Conservation (phyloP, 2,888 invertebrate genomes). For the Erebia epiphron region DNA sequence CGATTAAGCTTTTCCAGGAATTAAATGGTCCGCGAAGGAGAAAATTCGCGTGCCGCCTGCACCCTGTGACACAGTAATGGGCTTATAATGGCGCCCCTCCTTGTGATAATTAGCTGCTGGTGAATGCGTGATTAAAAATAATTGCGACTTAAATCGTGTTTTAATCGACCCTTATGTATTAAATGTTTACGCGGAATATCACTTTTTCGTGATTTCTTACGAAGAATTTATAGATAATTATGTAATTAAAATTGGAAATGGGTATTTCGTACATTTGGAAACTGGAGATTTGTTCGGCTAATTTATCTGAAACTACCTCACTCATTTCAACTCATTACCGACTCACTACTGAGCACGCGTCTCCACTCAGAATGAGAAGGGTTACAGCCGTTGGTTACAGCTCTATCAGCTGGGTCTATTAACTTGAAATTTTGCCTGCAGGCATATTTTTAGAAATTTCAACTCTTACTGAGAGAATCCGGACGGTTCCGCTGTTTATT, state of each 20-base stretch:
- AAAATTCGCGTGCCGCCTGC: constrained; percentile 31
- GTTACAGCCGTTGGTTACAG: no score
- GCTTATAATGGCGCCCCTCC: constrained; percentile 34
- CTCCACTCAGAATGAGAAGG: no score
- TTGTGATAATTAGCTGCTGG: constrained; percentile 27
- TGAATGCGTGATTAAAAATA: constrained; percentile 27
- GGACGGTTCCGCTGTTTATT: no score
- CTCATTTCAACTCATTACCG: no score
- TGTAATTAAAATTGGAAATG: neutral
- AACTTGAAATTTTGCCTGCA: no score
- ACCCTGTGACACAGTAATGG: constrained; percentile 38
- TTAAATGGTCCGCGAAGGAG: constrained; percentile 20
- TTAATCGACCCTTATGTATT: constrained; percentile 8
- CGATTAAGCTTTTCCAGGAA: constrained; percentile 15
- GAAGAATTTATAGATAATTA: neutral
- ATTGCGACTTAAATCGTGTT: constrained; percentile 9
- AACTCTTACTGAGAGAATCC: no score
- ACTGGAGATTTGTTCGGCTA: neutral
- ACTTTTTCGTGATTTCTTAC: constrained; percentile 10
- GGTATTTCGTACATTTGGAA: neutral
- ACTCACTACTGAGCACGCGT: no score
- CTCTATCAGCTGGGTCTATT: no score
- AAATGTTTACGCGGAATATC: neutral
- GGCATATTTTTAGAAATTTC: no score
- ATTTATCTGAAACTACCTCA: neutral